These are phyloP conservation scores for Indri indri DNA, from an alignment of 2,113 vertebrate species.

Conservation along the genomic window DNA sequence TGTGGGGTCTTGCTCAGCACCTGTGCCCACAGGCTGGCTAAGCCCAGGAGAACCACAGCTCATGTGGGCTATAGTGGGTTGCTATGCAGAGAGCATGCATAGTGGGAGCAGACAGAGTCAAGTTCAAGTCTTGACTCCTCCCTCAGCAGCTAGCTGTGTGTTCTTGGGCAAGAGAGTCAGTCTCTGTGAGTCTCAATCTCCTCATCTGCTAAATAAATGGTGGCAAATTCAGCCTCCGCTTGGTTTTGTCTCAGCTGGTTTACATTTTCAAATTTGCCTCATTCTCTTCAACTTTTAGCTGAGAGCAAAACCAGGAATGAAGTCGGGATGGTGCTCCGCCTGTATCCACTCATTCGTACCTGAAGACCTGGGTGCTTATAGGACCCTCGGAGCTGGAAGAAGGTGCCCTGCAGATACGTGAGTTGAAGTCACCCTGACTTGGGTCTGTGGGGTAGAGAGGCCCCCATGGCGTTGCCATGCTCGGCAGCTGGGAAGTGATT, in stretches of 20 bases:
- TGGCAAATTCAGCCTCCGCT: background rate
- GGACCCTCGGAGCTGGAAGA: background rate
- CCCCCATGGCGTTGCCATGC: background rate
- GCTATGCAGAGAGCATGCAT: background rate
- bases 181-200: background rate
- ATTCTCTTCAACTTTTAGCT: background rate
- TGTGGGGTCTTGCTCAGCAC: background rate
- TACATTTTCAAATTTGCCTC: background rate
- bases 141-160: background rate
- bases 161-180: background rate
- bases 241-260: background rate
- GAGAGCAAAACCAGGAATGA: background rate
- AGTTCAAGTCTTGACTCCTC: background rate
- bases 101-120: background rate
- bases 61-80: background rate
- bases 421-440: background rate
- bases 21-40: background rate
- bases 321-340: background rate
- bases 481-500: background rate
- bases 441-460: background rate
- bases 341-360: background rate
- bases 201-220: background rate
- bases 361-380: background rate
- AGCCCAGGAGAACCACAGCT: background rate
- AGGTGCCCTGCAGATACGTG: background rate